Conservation (phyloP, 2,797 vertebrate genomes). For the Tarsius wallacei region DNA sequence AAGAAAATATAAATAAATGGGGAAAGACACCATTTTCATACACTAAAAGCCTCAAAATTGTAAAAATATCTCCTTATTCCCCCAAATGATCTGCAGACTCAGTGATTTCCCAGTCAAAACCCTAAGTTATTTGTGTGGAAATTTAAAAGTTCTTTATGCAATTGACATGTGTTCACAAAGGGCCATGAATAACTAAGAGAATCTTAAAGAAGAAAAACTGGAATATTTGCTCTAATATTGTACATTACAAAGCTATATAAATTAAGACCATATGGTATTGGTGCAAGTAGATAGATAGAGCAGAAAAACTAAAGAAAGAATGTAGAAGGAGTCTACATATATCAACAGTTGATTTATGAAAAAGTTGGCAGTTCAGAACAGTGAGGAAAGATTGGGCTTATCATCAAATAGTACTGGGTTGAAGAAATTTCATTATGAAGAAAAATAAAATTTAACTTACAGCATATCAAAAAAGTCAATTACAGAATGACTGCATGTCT, state of each 20-base stretch:
- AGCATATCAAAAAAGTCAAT: not conserved
- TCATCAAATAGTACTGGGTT: not conserved
- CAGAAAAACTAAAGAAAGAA: not conserved
- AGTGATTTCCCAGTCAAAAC: not conserved
- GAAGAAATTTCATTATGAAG: not conserved
- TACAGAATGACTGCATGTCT: not conserved
- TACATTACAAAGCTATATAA: not conserved
- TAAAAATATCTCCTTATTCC: not conserved
- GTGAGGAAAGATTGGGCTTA: not conserved
- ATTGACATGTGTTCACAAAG: not conserved
- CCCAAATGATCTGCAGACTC: not conserved
- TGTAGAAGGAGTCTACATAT: not conserved
- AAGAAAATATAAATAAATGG: not conserved
- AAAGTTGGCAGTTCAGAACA: not conserved
- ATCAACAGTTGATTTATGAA: not conserved
- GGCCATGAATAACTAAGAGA: not conserved
- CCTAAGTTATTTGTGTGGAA: not conserved
- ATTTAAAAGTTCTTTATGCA: not conserved
- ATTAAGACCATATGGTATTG: not conserved
- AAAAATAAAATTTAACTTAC: not conserved
- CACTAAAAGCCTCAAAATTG: not conserved
- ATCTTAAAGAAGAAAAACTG: not conserved
- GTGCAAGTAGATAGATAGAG: not conserved
- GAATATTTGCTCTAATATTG: not conserved
- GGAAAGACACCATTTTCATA: not conserved